Percentiles rank a stretch among this genome's conserved stretches.
Evolutionary conservation across 2,797 vertebrate species (phyloP).

Genomic region (Myotis findleyi): DNA sequence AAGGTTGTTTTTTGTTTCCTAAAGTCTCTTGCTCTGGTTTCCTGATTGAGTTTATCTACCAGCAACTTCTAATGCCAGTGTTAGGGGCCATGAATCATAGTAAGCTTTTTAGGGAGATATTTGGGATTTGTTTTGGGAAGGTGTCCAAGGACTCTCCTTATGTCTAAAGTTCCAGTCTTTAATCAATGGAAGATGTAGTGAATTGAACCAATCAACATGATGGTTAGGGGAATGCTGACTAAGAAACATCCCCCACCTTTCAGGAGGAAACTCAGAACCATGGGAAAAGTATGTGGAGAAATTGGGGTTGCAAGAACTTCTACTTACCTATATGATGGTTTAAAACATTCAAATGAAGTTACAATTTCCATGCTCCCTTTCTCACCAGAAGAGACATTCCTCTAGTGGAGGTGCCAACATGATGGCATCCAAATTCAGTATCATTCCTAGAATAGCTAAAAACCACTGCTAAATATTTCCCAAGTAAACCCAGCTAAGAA

Average conservation of each 20-base stretch:
- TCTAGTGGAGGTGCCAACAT: neutral
- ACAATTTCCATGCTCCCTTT: neutral
- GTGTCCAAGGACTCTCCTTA: neutral
- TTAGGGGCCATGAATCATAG: neutral
- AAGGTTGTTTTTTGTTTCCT: neutral
- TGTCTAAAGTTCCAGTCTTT: conserved; percentile 30
- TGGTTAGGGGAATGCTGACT: neutral
- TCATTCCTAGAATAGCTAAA: conserved; percentile 64
- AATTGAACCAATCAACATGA: neutral
- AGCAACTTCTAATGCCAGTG: neutral
- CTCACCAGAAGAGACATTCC: conserved; percentile 8
- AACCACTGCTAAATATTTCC: conserved; percentile 48
- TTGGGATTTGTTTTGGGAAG: neutral
- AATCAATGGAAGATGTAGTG: neutral
- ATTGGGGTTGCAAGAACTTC: neutral
- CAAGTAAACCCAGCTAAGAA: conserved; percentile 70
- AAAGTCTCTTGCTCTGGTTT: neutral
- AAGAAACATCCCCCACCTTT: neutral
- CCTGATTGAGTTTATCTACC: neutral
- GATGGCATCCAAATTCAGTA: conserved; percentile 41
- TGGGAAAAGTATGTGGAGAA: neutral
- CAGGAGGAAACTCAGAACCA: neutral
- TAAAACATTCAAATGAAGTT: conserved; percentile 33
- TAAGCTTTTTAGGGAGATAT: neutral
- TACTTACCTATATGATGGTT: neutral